Evolutionary conservation across 2,888 invertebrate genomes (phyloP).

Genomic region (Chrysolina haemoptera): DNA sequence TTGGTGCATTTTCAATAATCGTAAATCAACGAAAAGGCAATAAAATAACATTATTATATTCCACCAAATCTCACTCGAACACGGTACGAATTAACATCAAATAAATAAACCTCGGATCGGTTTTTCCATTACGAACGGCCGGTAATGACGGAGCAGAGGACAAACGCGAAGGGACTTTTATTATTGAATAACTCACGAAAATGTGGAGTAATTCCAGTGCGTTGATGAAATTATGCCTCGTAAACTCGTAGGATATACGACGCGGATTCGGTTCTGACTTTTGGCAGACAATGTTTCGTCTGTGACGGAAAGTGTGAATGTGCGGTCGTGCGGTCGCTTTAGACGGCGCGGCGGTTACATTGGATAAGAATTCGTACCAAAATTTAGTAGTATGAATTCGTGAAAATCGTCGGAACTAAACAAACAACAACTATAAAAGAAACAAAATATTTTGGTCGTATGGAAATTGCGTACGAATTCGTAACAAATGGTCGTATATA

Average conservation of each 20-base stretch:
- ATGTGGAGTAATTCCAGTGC: constrained; percentile 64
- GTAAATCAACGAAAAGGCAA: constrained; percentile 63
- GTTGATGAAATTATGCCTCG: constrained; percentile 67
- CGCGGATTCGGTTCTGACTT: constrained; percentile 57
- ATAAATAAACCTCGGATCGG: constrained; percentile 13
- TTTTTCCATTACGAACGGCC: constrained; percentile 16
- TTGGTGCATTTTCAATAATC: constrained; percentile 61
- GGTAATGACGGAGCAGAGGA: constrained; percentile 31
- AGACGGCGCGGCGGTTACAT: too few relatives aligned
- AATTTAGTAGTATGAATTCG: too few relatives aligned
- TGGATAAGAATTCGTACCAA: too few relatives aligned
- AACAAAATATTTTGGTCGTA: too few relatives aligned
- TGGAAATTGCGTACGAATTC: too few relatives aligned
- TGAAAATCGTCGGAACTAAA: too few relatives aligned
- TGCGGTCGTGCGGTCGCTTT: too few relatives aligned
- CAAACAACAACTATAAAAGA: too few relatives aligned
- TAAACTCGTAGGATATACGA: constrained; percentile 64
- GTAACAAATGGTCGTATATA: too few relatives aligned
- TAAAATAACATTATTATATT: constrained; percentile 64
- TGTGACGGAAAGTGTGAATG: background rate
- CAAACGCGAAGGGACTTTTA: constrained; percentile 59
- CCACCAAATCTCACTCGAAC: constrained; percentile 64
- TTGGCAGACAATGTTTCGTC: constrained; percentile 47
- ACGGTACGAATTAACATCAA: constrained; percentile 41
- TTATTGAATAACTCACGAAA: constrained; percentile 63